phyloP scores from a whole-genome alignment of 2,113 vertebrate species.

The Geococcyx californianus region DNA sequence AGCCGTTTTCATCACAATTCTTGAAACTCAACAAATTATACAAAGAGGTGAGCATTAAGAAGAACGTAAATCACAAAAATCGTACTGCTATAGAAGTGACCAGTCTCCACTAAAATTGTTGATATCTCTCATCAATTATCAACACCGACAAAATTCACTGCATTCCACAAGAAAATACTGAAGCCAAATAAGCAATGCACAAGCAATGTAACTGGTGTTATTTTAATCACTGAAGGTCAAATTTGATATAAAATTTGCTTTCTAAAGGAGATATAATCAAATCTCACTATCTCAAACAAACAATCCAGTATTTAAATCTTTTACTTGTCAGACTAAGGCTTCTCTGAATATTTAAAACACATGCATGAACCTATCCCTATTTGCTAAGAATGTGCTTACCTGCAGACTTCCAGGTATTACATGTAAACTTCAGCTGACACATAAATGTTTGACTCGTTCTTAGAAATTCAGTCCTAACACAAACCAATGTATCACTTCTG shows the following conservation, averaged over 20 bases:
- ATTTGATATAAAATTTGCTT: constrained; percentile 19
- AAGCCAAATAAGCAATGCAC: not conserved
- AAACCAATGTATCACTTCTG: not conserved
- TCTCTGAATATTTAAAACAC: not conserved
- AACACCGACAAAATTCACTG: constrained; percentile 50
- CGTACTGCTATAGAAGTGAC: constrained; percentile 24
- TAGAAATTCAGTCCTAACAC: not conserved
- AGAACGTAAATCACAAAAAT: constrained; percentile 9
- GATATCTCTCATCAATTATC: not conserved
- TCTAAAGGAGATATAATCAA: not conserved
- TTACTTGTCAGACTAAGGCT: not conserved
- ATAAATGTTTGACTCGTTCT: not conserved
- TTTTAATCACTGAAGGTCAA: constrained; percentile 50
- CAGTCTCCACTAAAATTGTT: not conserved
- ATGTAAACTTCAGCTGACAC: not conserved
- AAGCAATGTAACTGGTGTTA: constrained; percentile 40
- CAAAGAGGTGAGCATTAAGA: constrained; percentile 18
- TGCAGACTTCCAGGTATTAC: not conserved
- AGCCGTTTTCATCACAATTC: not conserved
- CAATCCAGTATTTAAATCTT: not conserved
- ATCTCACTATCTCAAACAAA: not conserved
- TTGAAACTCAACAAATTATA: not conserved
- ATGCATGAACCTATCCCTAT: not conserved
- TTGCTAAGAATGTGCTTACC: not conserved
- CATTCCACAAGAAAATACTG: constrained; percentile 53